Evolutionary conservation across 2,797 vertebrate species (phyloP).

Genomic region (Pangasius djambal): DNA sequence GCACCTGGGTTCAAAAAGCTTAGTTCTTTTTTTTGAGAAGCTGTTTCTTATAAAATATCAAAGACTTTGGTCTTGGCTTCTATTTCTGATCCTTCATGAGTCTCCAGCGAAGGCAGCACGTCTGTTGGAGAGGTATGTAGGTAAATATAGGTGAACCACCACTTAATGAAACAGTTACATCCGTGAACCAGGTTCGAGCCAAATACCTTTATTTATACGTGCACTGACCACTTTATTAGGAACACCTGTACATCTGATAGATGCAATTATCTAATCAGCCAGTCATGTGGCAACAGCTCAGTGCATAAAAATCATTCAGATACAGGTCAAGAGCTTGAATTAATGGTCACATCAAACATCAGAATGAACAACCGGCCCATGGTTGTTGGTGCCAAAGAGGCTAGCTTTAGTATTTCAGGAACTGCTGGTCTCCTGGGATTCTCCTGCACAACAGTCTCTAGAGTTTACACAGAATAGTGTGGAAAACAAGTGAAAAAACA

Average conservation of each 20-base stretch:
- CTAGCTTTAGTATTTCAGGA: background rate
- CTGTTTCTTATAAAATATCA: conserved; percentile 64
- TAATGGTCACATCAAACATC: background rate
- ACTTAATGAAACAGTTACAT: background rate
- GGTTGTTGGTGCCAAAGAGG: background rate
- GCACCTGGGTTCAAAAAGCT: conserved; percentile 68
- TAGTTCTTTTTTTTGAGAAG: conserved; percentile 83
- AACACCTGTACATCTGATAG: background rate
- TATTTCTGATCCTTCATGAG: conserved; percentile 57
- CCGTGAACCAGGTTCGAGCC: background rate
- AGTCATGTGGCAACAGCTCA: background rate
- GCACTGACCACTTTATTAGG: background rate
- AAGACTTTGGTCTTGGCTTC: conserved; percentile 62
- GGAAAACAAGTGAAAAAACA: background rate
- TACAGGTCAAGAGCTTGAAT: background rate
- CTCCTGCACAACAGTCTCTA: background rate
- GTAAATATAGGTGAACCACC: conserved; percentile 7
- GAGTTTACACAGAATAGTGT: background rate
- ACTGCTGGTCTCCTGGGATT: background rate
- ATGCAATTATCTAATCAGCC: background rate
- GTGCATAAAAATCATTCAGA: background rate
- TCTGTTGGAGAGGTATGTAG: conserved; percentile 32
- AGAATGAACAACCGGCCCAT: background rate
- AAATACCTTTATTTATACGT: background rate
- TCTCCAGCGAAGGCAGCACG: conserved; percentile 55